Evolutionary conservation across 1,140 invertebrate genomes (phyloP), one percentile per base, ranked within the genome.

Genomic region (Aphis craccivora): DNA sequence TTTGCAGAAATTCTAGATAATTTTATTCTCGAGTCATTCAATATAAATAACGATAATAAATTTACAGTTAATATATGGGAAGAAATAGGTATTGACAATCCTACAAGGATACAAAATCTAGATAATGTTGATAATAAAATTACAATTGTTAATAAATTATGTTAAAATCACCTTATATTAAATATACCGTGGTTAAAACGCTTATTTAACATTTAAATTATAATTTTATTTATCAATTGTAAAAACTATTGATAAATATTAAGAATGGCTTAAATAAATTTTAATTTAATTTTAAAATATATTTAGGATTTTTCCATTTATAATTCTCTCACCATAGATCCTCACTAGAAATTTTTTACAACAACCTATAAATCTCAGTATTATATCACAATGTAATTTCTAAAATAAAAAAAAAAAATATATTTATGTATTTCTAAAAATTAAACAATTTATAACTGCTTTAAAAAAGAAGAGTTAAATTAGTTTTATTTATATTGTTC

Each of bases 1-100:
- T 45, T 76, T n/a, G 20, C 53, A 84, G 91, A 84, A 2, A 93
- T 93, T 93, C 86, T 93, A 55, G 91, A 93, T 43, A 86, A 93
- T 18, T 93, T 40, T 53, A 93, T 93, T 40, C 53, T 86, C 53
- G 81, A 84, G 25, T 86, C 81, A 86, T 86, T 86, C 2, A 35
- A 86, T 43, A 35, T 20, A 0, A 83, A 43, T 30, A 76, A 91
- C 2, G 20, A 55, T n/a, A 25, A 53, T 55, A 37, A 43, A 43
- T 43, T 11, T 53, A 53, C 14, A 37, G 48, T 43, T 18, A 93
- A 53, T n/a, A 86, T 93, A 86, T 93, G 91, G 91, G 76, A 92
- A 81, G 67, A 92, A 92, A 83, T 83, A 35, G n/a, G 35, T 83
- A 83, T 51, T 51, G 45, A 92, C 11, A 81, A 11, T 92, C 37